phyloP scores from a whole-genome alignment of 2,888 invertebrate genomes.

The Lepidochrysops patricia region DNA sequence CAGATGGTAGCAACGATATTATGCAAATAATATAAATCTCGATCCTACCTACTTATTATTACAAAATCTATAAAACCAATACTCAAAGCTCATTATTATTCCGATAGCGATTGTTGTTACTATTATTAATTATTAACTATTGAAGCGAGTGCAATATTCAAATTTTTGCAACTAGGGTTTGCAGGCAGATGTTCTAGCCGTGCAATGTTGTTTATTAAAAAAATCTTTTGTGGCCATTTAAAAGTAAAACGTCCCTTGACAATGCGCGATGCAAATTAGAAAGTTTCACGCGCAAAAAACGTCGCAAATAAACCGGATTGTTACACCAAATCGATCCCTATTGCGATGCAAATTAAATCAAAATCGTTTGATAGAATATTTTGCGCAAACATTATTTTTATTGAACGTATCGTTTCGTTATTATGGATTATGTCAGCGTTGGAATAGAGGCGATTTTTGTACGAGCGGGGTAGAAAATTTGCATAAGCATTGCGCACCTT shows the following conservation, averaged over 20 bases:
- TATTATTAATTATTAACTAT: slow-evolving; percentile 2
- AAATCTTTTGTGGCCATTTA: slow-evolving; percentile 72
- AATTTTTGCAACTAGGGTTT: slow-evolving; percentile 32
- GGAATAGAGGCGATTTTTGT: slow-evolving; percentile 31
- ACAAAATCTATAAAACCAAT: neutral
- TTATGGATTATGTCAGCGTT: neutral
- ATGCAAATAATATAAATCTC: neutral
- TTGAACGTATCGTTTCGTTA: slow-evolving; percentile 24
- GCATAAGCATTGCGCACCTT: slow-evolving; percentile 68
- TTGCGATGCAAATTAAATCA: slow-evolving; percentile 27
- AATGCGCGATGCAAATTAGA: slow-evolving; percentile 72
- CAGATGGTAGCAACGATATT: neutral
- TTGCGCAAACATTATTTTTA: slow-evolving; percentile 44
- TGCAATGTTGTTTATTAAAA: slow-evolving; percentile 66
- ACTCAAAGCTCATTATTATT: slow-evolving; percentile 2
- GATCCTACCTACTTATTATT: neutral
- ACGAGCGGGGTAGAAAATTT: slow-evolving; percentile 47
- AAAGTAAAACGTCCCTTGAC: slow-evolving; percentile 61
- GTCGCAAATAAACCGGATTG: slow-evolving; percentile 27
- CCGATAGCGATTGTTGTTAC: neutral
- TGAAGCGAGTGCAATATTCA: slow-evolving; percentile 30
- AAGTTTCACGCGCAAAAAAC: slow-evolving; percentile 30
- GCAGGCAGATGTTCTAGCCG: slow-evolving; percentile 63
- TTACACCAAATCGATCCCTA: slow-evolving; percentile 38
- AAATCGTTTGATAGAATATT: slow-evolving; percentile 31